Base-by-base conservation (phyloP, 2,113 vertebrate genomes). In the Setophaga coronata region DNA sequence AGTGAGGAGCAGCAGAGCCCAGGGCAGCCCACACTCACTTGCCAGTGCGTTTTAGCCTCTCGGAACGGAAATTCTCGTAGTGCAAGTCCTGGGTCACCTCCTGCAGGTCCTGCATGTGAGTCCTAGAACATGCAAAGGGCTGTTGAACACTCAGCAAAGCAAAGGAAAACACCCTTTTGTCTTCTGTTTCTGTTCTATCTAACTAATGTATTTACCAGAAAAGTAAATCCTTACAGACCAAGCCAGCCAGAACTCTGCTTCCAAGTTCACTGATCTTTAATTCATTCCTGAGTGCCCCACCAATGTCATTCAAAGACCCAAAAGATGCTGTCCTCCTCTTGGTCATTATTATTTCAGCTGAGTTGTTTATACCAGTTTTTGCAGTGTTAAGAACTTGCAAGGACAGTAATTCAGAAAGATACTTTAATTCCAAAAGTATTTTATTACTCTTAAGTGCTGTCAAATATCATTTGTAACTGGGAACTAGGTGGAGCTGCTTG, bases 41-140 rank as follows among this genome's bases (percentile, higher is more conserved):
- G 97, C 99, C 98, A 29, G 98, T 98, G 84, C 97, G 98, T 87
- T 99, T 99, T 82, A 99, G 98, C 82, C 98, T 98, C 98, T 99
- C 98, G 0, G 99, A 99, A n/a, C 99, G 98, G 98, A 99, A 99
- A 92, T 99, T 99, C 97, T 99, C 98, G 1, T 99, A 99, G 96
- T 99, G 99, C 88, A 99, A 98, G 92, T 99, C 98, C 81, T 99
- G 99, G 85, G 98, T 99, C 51, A 99, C 98, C 89, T 99, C 99
- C 98, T 99, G 98, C 33, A 99, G 98, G 94, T 99, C 99, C 97
- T 99, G 98, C 98, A 99, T 99, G 97, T 99, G 99, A 0, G 99
- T 99, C 65, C 98, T 99, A 70, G 29, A 94, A 97, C 18, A 58
- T 7, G 51, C 42, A 96, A 89, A 95, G 43, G 14, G 34, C 42